Percentiles rank a stretch among this genome's conserved stretches.
Evolutionary conservation across 2,888 invertebrate genomes (phyloP).

Genomic region (Cryptus viduatorius): DNA sequence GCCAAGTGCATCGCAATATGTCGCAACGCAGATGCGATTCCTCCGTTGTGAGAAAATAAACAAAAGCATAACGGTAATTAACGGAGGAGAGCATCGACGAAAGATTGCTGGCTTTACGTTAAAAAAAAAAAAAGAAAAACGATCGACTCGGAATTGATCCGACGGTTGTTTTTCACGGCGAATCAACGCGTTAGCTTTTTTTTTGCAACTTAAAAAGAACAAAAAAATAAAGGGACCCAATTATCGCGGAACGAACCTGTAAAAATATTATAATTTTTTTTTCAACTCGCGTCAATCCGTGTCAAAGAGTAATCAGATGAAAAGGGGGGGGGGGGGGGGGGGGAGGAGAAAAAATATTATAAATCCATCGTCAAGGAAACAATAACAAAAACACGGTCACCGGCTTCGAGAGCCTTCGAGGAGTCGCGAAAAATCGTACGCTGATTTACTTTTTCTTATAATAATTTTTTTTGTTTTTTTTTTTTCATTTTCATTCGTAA

Average conservation of each 20-base stretch:
- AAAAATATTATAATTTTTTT: no score
- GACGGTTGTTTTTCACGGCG: not conserved
- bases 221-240: not conserved
- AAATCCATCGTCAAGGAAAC: constrained; percentile 58
- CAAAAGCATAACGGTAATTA: constrained; percentile 25
- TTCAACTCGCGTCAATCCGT: constrained; percentile 15
- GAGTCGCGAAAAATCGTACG: constrained; percentile 7
- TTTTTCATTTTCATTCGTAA: constrained; percentile 28
- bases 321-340: no score
- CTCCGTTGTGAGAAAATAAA: constrained; percentile 5
- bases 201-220: constrained; percentile 35
- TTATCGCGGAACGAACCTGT: constrained; percentile 10
- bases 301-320: constrained; percentile 8
- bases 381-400: constrained; percentile 51
- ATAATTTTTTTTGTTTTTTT: not conserved
- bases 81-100: not conserved
- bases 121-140: constrained; percentile 8
- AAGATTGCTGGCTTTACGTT: constrained; percentile 5
- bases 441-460: not conserved
- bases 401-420: constrained; percentile 34
- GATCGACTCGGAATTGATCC: constrained; percentile 5
- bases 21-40: not conserved
- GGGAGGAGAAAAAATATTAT: constrained; percentile 67
- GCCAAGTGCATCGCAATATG: constrained; percentile 2
- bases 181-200: constrained; percentile 21